Percentiles rank a stretch among this genome's conserved stretches.
Conservation (phyloP, 2,888 invertebrate genomes). For the Dermolepida albohirtum region DNA sequence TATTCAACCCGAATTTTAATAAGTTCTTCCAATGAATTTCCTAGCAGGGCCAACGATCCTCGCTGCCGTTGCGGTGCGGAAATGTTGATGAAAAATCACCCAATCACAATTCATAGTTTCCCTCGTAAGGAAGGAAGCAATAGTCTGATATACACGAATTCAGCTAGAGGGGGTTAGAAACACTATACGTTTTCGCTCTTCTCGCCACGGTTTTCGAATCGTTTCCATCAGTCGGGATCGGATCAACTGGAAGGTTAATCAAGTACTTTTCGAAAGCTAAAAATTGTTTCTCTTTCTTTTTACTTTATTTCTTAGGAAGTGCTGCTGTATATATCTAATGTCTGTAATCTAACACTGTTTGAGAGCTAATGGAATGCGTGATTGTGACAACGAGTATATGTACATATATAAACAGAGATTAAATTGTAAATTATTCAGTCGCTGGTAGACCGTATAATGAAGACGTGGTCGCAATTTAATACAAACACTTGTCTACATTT, state of each 20-base stretch:
- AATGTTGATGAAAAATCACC: conserved; percentile 28
- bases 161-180: conserved; percentile 8
- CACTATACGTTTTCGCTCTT: conserved; percentile 12
- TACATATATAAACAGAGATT: too few species aligned
- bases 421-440: too few species aligned
- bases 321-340: too few species aligned
- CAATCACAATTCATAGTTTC: conserved; percentile 37
- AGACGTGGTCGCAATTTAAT: too few species aligned
- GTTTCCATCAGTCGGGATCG: conserved; percentile 28
- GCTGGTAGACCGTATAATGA: too few species aligned
- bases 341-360: too few species aligned
- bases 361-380: too few species aligned
- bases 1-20: conserved; percentile 31
- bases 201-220: conserved; percentile 7
- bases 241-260: conserved; percentile 31
- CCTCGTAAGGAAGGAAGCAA: conserved; percentile 32
- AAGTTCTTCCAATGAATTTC: conserved; percentile 21
- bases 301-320: too few species aligned
- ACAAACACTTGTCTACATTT: too few species aligned
- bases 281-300: too few species aligned
- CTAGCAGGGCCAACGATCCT: background rate
- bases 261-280: conserved; percentile 4
- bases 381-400: too few species aligned
- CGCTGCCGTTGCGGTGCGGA: conserved; percentile 17
- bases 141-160: conserved; percentile 25